Conservation (phyloP, 2,797 vertebrate genomes). For the Sebastes trivittatus region DNA sequence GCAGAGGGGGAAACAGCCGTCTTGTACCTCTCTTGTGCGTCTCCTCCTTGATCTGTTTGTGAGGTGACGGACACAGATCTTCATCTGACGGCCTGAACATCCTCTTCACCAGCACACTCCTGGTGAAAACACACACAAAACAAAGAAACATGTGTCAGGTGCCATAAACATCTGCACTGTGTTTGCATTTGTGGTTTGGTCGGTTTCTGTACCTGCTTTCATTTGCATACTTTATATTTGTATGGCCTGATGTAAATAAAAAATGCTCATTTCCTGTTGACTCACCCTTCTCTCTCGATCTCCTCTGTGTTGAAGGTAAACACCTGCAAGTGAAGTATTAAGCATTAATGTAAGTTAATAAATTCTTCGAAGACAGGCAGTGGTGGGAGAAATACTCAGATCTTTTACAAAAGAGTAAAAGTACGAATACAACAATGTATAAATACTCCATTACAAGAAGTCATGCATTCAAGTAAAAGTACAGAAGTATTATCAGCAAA, state of each 20-base stretch:
- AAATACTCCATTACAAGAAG: not conserved
- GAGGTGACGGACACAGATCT: conserved; percentile 87
- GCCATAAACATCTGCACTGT: not conserved
- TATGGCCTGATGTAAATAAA: conserved; percentile 30
- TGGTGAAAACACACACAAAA: conserved; percentile 38
- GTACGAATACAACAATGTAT: not conserved
- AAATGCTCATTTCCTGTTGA: conserved; percentile 14
- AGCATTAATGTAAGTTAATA: not conserved
- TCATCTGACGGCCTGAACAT: conserved; percentile 93
- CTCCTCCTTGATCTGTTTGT: conserved; percentile 95
- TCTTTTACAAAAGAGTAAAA: too few species aligned
- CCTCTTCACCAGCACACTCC: conserved; percentile 92
- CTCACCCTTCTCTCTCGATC: conserved; percentile 95
- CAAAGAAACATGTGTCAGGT: not conserved
- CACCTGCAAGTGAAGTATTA: conserved; percentile 78
- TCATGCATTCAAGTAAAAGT: too few species aligned
- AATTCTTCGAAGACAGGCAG: not conserved
- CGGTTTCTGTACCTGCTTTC: not conserved
- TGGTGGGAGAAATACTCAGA: not conserved
- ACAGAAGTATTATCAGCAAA: too few species aligned
- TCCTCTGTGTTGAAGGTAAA: conserved; percentile 93
- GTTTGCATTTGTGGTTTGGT: conserved; percentile 15
- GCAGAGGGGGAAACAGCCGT: conserved; percentile 35
- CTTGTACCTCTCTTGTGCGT: conserved; percentile 89
- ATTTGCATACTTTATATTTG: conserved; percentile 44